Evolutionary conservation across 2,888 invertebrate genomes (phyloP).

Genomic region (Clanis bilineata): DNA sequence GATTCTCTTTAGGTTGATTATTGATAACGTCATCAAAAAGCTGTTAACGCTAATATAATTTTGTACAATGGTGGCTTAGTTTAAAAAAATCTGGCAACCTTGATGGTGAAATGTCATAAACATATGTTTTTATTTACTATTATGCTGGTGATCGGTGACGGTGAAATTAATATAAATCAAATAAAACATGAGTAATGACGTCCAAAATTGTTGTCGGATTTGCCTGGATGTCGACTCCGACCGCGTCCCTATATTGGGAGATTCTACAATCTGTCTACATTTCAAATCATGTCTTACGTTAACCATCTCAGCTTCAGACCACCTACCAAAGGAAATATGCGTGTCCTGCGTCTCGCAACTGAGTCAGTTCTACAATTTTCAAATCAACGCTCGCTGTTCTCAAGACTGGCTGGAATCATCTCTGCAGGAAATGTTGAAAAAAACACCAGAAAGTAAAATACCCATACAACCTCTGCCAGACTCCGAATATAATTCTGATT

Average conservation of each 20-base stretch:
- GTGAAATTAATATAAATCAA: background rate
- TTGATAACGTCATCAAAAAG: too few relatives aligned
- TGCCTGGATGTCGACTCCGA: constrained; percentile 65
- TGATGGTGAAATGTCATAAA: background rate
- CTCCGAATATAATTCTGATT: constrained; percentile 76
- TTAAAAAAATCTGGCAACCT: background rate
- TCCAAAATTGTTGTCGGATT: constrained; percentile 66
- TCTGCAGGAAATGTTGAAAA: constrained; percentile 56
- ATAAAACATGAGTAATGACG: constrained; percentile 55
- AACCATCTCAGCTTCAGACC: constrained; percentile 52
- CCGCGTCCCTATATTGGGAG: constrained; percentile 64
- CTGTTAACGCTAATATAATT: background rate
- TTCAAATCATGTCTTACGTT: constrained; percentile 68
- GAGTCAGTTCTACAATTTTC: constrained; percentile 70
- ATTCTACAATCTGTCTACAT: constrained; percentile 61
- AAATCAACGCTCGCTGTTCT: constrained; percentile 70
- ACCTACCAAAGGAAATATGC: constrained; percentile 67
- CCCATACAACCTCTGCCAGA: constrained; percentile 70
- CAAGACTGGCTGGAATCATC: constrained; percentile 73
- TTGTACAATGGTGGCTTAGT: background rate
- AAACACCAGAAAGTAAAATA: constrained; percentile 54
- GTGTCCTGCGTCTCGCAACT: constrained; percentile 63
- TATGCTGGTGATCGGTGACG: background rate
- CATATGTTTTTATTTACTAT: background rate
- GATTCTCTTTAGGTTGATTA: too few relatives aligned